A percentile compares a stretch with the other conserved stretches of the same genome.
These are phyloP conservation scores for Tiphia femorata DNA, from an alignment of 2,888 invertebrate species.

Conservation along the genomic window DNA sequence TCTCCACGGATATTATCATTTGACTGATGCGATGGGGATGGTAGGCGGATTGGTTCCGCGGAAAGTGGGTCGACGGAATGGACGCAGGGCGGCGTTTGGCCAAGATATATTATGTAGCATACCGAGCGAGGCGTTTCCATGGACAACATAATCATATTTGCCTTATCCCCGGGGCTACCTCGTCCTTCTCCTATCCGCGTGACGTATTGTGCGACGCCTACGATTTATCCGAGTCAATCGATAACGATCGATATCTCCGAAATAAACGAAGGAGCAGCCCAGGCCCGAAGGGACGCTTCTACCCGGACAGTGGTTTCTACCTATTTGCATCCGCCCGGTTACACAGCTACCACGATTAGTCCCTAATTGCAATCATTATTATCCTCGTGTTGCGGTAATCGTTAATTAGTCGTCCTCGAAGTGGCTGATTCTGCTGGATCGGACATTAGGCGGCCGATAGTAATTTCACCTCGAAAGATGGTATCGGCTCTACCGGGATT, in stretches of 20 bases:
- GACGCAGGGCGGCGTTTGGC: too few species aligned
- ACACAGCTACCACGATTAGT: too few species aligned
- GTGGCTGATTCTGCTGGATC: too few species aligned
- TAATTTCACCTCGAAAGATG: too few species aligned
- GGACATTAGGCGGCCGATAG: too few species aligned
- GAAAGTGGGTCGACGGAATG: conserved; percentile 17
- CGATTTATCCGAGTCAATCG: neutral
- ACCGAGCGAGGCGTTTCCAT: neutral
- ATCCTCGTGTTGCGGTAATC: too few species aligned
- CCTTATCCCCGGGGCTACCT: neutral
- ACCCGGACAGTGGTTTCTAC: too few species aligned
- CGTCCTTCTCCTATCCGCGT: neutral
- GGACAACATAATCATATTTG: conserved; percentile 24
- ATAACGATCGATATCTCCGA: neutral
- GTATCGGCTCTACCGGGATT: too few species aligned
- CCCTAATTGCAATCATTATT: too few species aligned
- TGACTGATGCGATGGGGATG: neutral
- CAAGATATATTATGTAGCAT: conserved; percentile 14
- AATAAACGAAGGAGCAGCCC: neutral
- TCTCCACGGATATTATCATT: neutral
- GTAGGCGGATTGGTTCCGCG: neutral
- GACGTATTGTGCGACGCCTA: neutral
- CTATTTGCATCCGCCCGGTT: too few species aligned
- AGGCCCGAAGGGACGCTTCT: too few species aligned
- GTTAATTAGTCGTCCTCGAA: too few species aligned